A percentile compares a stretch with the other conserved stretches of the same genome.
These are phyloP conservation scores for Yoshiicerus persimilis DNA, from an alignment of 1,140 invertebrate species.

Conservation along the genomic window DNA sequence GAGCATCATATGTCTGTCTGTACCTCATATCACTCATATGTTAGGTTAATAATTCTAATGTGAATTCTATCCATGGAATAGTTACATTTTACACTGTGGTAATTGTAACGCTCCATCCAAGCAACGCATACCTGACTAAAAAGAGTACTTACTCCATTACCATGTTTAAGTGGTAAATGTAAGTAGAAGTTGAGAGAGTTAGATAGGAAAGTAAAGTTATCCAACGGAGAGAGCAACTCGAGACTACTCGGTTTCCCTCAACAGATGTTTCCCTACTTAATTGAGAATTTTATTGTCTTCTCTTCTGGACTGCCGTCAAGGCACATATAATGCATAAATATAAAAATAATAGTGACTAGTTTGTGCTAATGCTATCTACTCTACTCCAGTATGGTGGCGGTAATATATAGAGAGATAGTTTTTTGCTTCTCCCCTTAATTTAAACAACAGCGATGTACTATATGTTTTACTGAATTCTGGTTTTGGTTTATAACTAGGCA, in stretches of 20 bases:
- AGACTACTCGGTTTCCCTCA: slow-evolving; percentile 13
- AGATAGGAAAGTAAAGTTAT: slow-evolving; percentile 15
- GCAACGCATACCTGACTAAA: background rate
- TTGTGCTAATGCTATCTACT: background rate
- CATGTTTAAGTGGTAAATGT: background rate
- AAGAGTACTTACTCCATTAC: no score
- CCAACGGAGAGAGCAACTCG: background rate
- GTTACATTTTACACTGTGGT: background rate
- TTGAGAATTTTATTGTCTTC: slow-evolving; percentile 35
- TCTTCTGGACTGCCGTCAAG: background rate
- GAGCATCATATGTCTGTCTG: slow-evolving; percentile 15
- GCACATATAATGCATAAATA: background rate
- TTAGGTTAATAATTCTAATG: background rate
- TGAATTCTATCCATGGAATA: background rate
- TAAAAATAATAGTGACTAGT: background rate
- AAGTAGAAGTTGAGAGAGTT: background rate
- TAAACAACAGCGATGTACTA: background rate
- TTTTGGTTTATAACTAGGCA: background rate
- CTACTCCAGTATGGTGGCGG: background rate
- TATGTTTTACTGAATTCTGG: background rate
- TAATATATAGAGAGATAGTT: background rate
- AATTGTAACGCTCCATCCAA: no score
- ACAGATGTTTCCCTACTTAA: slow-evolving; percentile 34
- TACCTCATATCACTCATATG: slow-evolving; percentile 17
- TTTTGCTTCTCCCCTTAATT: background rate